phyloP scores from a whole-genome alignment of 2,113 vertebrate genomes.

The Oncorhynchus mykiss region DNA sequence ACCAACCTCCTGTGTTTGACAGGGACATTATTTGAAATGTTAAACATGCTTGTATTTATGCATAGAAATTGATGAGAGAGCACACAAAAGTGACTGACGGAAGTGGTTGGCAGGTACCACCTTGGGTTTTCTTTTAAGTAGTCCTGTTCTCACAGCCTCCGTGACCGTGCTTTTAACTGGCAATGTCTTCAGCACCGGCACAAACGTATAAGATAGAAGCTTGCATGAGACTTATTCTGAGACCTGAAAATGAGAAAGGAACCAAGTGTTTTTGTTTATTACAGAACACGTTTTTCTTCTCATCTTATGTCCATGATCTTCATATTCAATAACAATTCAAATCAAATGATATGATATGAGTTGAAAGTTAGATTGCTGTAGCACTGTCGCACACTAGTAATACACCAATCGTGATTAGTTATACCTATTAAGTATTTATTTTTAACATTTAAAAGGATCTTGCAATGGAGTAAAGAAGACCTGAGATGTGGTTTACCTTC shows the following conservation, averaged over 20 bases:
- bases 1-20: too few species aligned
- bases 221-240: conserved; percentile 51
- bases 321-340: too few species aligned
- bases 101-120: conserved; percentile 45
- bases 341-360: too few species aligned
- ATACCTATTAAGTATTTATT: background rate
- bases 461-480: background rate
- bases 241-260: conserved; percentile 53
- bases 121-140: conserved; percentile 25
- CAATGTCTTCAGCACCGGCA: conserved; percentile 80
- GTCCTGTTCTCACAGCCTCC: conserved; percentile 18
- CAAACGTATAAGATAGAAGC: conserved; percentile 80
- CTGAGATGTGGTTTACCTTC: background rate
- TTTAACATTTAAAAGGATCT: background rate
- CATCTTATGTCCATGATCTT: too few species aligned
- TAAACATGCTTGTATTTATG: too few species aligned
- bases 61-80: background rate
- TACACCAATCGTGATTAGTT: background rate
- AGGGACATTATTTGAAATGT: too few species aligned
- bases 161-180: conserved; percentile 73
- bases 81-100: conserved; percentile 10
- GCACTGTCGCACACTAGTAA: background rate
- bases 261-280: background rate
- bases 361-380: too few species aligned
- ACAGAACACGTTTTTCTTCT: too few species aligned